Evolutionary conservation across 2,797 vertebrate species (phyloP).

Genomic region (Acanthurus leucopareius): DNA sequence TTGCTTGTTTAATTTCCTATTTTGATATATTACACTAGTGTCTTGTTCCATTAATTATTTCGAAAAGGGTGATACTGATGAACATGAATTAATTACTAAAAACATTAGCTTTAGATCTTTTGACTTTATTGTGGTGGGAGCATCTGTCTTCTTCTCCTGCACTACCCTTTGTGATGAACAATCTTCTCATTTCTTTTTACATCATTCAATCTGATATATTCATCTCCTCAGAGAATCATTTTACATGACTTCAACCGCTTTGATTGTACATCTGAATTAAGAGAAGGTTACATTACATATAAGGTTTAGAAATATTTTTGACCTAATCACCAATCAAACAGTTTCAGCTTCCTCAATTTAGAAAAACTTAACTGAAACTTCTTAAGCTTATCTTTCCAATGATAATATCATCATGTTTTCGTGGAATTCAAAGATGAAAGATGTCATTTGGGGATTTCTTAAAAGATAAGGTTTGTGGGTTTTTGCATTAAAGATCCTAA

Average conservation of each 20-base stretch:
- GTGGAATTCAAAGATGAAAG: conserved; percentile 29
- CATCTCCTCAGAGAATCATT: not conserved
- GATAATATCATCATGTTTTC: conserved; percentile 22
- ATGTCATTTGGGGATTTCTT: conserved; percentile 15
- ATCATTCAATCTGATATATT: not conserved
- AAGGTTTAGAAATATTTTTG: not conserved
- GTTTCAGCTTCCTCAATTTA: not conserved
- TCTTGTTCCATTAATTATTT: not conserved
- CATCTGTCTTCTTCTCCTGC: not conserved
- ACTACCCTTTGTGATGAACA: not conserved
- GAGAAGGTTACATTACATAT: not conserved
- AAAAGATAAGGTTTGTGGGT: conserved; percentile 1
- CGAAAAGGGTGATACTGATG: too few species aligned
- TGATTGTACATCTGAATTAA: not conserved
- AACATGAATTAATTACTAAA: too few species aligned
- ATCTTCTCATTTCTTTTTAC: not conserved
- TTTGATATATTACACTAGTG: not conserved
- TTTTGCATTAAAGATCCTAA: conserved; percentile 29
- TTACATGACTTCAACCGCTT: not conserved
- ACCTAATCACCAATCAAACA: conserved; percentile 7
- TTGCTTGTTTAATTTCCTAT: not conserved
- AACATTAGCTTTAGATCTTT: not conserved
- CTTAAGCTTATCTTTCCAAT: not conserved
- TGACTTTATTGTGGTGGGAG: not conserved
- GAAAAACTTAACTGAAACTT: not conserved